Evolutionary conservation across 2,888 invertebrate genomes (phyloP), one percentile per base, ranked within the genome.

Genomic region (Cephus sareptanus): DNA sequence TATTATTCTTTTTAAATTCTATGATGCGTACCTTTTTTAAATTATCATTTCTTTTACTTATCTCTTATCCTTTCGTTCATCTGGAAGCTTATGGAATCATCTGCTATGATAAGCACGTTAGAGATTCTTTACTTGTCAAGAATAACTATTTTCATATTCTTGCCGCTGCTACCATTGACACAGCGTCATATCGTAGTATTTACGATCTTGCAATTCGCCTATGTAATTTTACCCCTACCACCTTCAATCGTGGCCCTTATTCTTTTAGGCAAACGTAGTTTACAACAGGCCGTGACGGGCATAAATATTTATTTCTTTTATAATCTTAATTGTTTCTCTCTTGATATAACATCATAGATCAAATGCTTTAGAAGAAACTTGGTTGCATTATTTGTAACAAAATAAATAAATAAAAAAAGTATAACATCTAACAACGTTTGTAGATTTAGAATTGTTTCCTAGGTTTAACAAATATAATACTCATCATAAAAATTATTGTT

Each of bases 341-440:
- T 74, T 81, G 77, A 75, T 82, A 82, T 76, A 79, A 82, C 79
- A 82, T 77, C 75, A 79, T 80, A 81, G 80, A 74, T 80, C 74
- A 81, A 83, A 85, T 77, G 68, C 85, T 86, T 85, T 85, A 85
- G 82, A 77, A 74, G 82, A 82, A 30, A 80, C 83, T 79, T 81
- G 75, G 83, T 83, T 82, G 80, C 84, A 84, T 84, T 84, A 82
- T 84, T 86, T 87, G 87, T 87, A 86, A 85, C 81, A 80, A 81
- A 85, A 79, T 75, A 79, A 77, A 76, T 81, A 76, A 81, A 79
- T 79, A 77, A 85, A 86, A 81, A 85, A 79, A 56, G 23, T 56
- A 56, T 56, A 56, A 56, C 56, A 56, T 56, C 23, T 56, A 56
- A 56, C 56, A 23, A 9, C 6, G 9, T 56, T 56, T 6, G 4